Evolutionary conservation across 2,797 vertebrate genomes (phyloP).

Genomic region (Pogonophryne albipinna): DNA sequence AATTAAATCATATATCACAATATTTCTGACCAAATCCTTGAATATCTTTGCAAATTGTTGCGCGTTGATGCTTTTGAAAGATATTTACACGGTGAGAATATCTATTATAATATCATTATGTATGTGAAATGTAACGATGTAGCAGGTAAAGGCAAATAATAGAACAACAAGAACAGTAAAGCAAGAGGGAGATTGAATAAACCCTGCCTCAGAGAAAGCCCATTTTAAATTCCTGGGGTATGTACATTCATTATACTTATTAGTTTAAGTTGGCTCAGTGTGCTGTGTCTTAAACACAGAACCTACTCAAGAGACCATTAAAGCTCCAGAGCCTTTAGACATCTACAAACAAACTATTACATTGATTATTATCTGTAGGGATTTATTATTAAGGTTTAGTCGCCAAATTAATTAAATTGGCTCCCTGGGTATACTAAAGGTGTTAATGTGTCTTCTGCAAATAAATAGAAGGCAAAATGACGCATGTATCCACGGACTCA

Average conservation of each 20-base stretch:
- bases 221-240: background rate
- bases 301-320: conserved; percentile 52
- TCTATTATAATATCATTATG: too few species aligned
- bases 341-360: conserved; percentile 37
- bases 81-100: too few species aligned
- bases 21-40: too few species aligned
- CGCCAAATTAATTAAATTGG: conserved; percentile 53
- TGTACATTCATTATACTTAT: background rate
- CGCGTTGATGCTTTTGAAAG: too few species aligned
- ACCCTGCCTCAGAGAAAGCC: background rate
- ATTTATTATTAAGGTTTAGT: conserved; percentile 40
- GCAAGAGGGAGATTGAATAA: background rate
- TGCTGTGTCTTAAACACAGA: conserved; percentile 10
- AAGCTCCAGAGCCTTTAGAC: conserved; percentile 13
- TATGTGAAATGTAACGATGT: too few species aligned
- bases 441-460: conserved; percentile 19
- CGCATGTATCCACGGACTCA: background rate
- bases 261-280: conserved; percentile 11
- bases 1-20: too few species aligned
- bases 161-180: too few species aligned
- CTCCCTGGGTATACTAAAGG: conserved; percentile 34
- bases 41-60: too few species aligned
- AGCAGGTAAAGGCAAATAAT: too few species aligned
- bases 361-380: conserved; percentile 32
- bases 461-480: conserved; percentile 11